Base-by-base conservation (phyloP, 2,797 vertebrate species). In the Neoniphon sammara region DNA sequence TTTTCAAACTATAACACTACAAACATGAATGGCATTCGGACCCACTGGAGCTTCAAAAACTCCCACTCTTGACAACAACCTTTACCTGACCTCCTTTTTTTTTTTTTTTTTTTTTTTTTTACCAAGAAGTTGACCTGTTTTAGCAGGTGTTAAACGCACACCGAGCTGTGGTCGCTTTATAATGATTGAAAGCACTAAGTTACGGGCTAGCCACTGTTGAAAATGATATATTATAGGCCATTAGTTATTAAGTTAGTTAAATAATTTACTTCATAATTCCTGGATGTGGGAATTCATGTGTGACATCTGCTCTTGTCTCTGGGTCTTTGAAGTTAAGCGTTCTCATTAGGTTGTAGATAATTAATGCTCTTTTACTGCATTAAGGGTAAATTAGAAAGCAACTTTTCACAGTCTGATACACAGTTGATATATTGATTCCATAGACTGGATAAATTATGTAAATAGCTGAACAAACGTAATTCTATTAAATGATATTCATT, bases 161-260 rank as follows among this genome's bases (percentile, higher is more conserved):
- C 9, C 7, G 25, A 66, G 21, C 70, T 36, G 62, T 39, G 11
- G 27, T 39, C 17, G 17, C 55, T 81, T 60, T 18, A n/a, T 18
- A 82, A 67, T 77, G 63, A 82, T 15, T 82, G 31, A 86, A 58
- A 61, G 21, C 42, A 34, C 64, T 15, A 42, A 74, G 70, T 57
- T 62, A 30, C 66, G 66, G 27, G 14, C n/a, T 42, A 47, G 77
- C 46, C n/a, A 20, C 63, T 17, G 55, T 65, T 77, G 15, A 65
- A 66, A 2, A 44, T 46, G 46, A 73, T 62, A 5, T 67, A 73
- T 82, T 36, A 62, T n/a, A n/a, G 63, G 62, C 77, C 76, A 85
- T 89, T 88, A 83, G 84, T 85, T 81, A 70, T 82, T 87, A 75
- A 55, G 34, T n/a, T n/a, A n/a, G n/a, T n/a, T n/a, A n/a, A n/a